Evolutionary conservation across 2,888 invertebrate species (phyloP), one percentile per base, ranked within the genome.

Genomic region (Rapana venosa): DNA sequence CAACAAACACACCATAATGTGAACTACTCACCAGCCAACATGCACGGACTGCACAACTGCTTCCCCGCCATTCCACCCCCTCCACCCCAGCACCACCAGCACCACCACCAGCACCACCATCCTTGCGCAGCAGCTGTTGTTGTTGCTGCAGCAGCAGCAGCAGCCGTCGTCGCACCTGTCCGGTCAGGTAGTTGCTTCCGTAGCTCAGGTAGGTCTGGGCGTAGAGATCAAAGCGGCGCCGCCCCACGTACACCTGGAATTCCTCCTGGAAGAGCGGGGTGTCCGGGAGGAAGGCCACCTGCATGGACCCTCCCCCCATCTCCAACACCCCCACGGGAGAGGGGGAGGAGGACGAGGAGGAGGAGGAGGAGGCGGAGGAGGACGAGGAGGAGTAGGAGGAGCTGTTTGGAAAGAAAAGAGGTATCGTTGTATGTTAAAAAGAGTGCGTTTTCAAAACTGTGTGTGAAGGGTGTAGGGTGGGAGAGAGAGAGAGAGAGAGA

Each of bases 261-360:
- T 95, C 95, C 89, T 95, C 94, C 88, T 95, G 94, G 87, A 95
- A 94, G 30, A 95, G 90, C 26, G 94, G 94, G 26, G 93, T 94
- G 17, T 93, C 93, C 22, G 95, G 95, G 77, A 95, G 93, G 92
- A 96, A 97, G 20, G 96, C 96, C 70, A 97, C 96, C 93, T 97
- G 97, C 83, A 96, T 96, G 30, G 96, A 96, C 0, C 96, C 97
- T 30, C 97, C 97, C 30, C 97, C 97, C 96, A 97, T 96, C 93
- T 97, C 97, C 90, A 97, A 93, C 92, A 97, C 96, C 32, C 97
- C 97, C 13, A 96, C 95, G 6, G 96, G 96, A 89, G 94, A 90
- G 22, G 81, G 81, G 13, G 35, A 32, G 30, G 36, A n/a, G n/a
- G n/a, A n/a, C n/a, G n/a, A n/a, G n/a, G n/a, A n/a, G n/a, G n/a